Evolutionary conservation across 2,888 invertebrate species (phyloP).

Genomic region (Drosophila neutralis): DNA sequence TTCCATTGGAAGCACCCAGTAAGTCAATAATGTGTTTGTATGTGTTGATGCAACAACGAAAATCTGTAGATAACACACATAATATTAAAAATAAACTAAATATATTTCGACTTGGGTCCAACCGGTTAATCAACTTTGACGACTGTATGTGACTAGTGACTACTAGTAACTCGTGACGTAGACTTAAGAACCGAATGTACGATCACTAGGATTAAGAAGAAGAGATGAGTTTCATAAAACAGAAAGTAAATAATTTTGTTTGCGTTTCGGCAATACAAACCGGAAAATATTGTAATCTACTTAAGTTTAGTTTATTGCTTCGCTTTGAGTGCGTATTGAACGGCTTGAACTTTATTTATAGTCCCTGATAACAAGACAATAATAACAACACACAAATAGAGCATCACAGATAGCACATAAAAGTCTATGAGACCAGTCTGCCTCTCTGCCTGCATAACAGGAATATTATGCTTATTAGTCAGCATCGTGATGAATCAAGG

Average conservation of each 20-base stretch:
- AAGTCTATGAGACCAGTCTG: not conserved
- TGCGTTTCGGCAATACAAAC: not conserved
- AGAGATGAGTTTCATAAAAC: not conserved
- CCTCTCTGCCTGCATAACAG: not conserved
- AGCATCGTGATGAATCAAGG: constrained; percentile 42
- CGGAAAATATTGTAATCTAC: not conserved
- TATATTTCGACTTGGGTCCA: not conserved
- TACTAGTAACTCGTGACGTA: not conserved
- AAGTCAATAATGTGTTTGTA: not conserved
- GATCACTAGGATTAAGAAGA: not conserved
- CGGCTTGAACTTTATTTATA: constrained; percentile 17
- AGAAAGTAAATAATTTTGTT: not conserved
- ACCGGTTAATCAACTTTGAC: constrained; percentile 50
- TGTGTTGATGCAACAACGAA: constrained; percentile 1
- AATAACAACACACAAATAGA: constrained; percentile 1
- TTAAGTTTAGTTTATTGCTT: not conserved
- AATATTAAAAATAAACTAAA: constrained; percentile 25
- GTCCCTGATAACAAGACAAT: constrained; percentile 22
- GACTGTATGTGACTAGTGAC: not conserved
- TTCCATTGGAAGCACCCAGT: constrained; percentile 2
- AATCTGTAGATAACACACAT: constrained; percentile 40
- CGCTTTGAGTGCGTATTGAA: not conserved
- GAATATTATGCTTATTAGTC: constrained; percentile 28
- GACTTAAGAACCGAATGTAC: not conserved
- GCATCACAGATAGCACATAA: not conserved